These are phyloP conservation scores for Athalia circularis DNA, from an alignment of 2,888 invertebrate species.

Conservation along the genomic window DNA sequence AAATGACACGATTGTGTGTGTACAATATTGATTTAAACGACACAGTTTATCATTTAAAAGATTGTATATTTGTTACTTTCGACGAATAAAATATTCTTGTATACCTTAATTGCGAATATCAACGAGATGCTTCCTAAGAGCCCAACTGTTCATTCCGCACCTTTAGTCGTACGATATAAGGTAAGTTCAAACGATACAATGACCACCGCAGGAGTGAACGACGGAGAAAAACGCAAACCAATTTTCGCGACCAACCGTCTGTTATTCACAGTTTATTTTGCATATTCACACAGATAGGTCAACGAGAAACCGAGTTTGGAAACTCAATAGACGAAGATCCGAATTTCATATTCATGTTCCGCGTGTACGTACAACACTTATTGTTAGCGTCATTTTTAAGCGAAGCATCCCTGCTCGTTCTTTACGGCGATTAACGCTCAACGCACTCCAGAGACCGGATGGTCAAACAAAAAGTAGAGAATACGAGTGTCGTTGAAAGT, in stretches of 20 bases:
- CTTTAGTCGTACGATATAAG: not conserved
- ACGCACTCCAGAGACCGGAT: not conserved
- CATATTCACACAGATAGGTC: constrained; percentile 33
- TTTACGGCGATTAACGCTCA: constrained; percentile 22
- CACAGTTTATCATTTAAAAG: constrained; percentile 69
- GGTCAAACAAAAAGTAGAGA: not conserved
- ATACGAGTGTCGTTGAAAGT: not conserved
- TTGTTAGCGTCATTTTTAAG: constrained; percentile 35
- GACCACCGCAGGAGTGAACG: no score
- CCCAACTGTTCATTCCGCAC: not conserved
- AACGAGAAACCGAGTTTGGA: constrained; percentile 34
- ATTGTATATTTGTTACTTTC: constrained; percentile 74
- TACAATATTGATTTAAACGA: constrained; percentile 57
- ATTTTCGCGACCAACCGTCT: constrained; percentile 18
- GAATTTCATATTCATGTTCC: constrained; percentile 42
- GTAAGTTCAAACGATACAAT: no score
- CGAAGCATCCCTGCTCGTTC: constrained; percentile 23
- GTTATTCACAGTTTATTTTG: constrained; percentile 39
- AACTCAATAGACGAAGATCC: constrained; percentile 39
- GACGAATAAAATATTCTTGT: constrained; percentile 75
- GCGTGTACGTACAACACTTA: constrained; percentile 38
- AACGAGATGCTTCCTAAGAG: not conserved
- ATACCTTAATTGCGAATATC: constrained; percentile 63
- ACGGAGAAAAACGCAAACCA: no score
- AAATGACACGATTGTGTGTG: constrained; percentile 31